Percentiles rank a stretch among this genome's conserved stretches.
phyloP scores from a whole-genome alignment of 2,888 invertebrate genomes.

The Euspilapteryx auroguttella region DNA sequence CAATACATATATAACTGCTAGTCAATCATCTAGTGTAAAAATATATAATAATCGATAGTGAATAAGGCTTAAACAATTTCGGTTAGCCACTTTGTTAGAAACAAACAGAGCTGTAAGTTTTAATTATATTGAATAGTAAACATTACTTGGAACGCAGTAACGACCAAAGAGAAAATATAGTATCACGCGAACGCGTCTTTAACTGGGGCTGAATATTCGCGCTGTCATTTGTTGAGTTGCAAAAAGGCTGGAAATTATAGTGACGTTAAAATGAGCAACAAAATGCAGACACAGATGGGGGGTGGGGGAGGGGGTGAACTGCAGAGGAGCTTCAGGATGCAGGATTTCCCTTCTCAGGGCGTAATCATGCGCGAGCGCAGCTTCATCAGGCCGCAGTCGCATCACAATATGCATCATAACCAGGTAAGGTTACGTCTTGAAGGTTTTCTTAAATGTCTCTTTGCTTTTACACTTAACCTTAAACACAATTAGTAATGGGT shows the following conservation, averaged over 20 bases:
- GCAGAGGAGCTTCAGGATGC: slow-evolving; percentile 55
- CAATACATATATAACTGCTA: slow-evolving; percentile 44
- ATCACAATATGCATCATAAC: slow-evolving; percentile 59
- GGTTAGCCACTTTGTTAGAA: too few relatives aligned
- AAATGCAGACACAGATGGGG: slow-evolving; percentile 50
- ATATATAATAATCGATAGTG: slow-evolving; percentile 16
- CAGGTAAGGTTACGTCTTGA: slow-evolving; percentile 29
- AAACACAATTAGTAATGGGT: too few relatives aligned
- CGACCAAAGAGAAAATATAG: slow-evolving; percentile 26
- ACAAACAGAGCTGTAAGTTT: not conserved
- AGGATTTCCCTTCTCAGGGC: slow-evolving; percentile 56
- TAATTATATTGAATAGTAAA: not conserved
- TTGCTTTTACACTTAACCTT: too few relatives aligned
- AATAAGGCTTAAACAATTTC: slow-evolving; percentile 4
- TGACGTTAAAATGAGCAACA: slow-evolving; percentile 11
- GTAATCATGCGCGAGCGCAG: slow-evolving; percentile 71
- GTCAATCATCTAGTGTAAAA: slow-evolving; percentile 58
- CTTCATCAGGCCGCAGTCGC: slow-evolving; percentile 66
- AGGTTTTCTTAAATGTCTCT: too few relatives aligned
- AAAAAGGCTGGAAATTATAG: not conserved
- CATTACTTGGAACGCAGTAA: slow-evolving; percentile 17
- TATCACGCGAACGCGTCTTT: slow-evolving; percentile 5
- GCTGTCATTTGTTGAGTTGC: not conserved
- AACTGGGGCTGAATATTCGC: not conserved
- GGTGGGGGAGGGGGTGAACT: slow-evolving; percentile 29